Base-by-base conservation (phyloP, 2,888 invertebrate species). In the Suillia variegata region DNA sequence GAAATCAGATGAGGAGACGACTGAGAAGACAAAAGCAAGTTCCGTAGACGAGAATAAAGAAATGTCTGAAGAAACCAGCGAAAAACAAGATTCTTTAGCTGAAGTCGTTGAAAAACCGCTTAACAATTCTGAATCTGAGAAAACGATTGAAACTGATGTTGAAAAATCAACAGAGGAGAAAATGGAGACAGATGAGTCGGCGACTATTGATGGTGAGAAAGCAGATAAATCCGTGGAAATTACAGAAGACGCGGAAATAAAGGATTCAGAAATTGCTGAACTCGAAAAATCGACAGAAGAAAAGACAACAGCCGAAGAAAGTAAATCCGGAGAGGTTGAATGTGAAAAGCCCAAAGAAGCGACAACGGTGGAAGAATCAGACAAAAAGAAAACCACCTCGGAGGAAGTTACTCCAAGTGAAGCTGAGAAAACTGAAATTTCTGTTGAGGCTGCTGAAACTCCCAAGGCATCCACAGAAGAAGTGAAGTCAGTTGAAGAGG, bases 271-370 rank as follows among this genome's bases (percentile, higher is more conserved):
- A 62, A 57, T 63, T 47, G 54, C 73, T 53, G 65, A 67, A 31
- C 69, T 70, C 53, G 68, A 72, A 49, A 70, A 77, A 34, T 42
- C 31, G 6, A 49, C 59, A 17, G 70, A 71, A 20, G 65, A 69
- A 59, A 62, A 54, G 51, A 66, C 61, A 56, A 63, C 51, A 15
- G 52, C 21, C 2, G 58, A 63, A 62, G 20, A 60, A 10, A 49
- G 24, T 10, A 67, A 69, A n/a, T 21, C 48, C 18, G 53, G 52
- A 20, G 56, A 64, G 12, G 50, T 54, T 6, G 57, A 54, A 42
- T 18, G 50, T 0, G 59, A 63, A 2, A 52, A 60, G 22, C 50
- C 20, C 48, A 10, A 45, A 58, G 18, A 53, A 12, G 48, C 4
- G 2, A n/a, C n/a, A 33, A 18, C 5, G 10, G 34, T 33, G 34